These are phyloP conservation scores for Catalaphyllia jardinei DNA, from an alignment of 64 coral and sea anemone species.

Conservation along the genomic window DNA sequence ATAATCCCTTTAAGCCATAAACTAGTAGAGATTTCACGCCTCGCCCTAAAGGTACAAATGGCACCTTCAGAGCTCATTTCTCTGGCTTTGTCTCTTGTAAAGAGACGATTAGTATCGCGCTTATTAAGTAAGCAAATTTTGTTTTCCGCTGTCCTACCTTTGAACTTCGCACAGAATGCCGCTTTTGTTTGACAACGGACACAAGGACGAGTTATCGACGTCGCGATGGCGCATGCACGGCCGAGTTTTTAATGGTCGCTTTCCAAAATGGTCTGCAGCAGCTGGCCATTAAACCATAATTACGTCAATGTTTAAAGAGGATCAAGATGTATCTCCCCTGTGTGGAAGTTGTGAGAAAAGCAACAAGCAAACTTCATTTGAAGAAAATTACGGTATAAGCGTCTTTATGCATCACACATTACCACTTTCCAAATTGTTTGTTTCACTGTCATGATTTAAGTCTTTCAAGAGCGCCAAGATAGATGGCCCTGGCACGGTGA, in stretches of 20 bases:
- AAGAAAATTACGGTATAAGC: no score
- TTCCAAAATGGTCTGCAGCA: neutral
- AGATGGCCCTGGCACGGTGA: no score
- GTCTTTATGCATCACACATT: no score
- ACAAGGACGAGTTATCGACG: neutral
- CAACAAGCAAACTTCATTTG: no score
- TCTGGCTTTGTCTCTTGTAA: neutral
- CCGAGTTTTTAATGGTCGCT: neutral
- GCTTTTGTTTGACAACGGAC: slow-evolving; percentile 11
- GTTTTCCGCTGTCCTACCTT: slow-evolving; percentile 9
- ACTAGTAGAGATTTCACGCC: neutral
- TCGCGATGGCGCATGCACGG: neutral
- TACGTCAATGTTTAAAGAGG: neutral
- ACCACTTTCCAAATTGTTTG: no score
- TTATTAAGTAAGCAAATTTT: slow-evolving; percentile 4
- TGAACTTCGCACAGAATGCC: neutral
- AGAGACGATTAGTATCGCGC: slow-evolving; percentile 9
- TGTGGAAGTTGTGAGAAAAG: no score
- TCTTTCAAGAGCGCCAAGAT: no score
- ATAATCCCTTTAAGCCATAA: no score
- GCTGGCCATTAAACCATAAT: neutral
- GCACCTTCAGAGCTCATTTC: neutral
- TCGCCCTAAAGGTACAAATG: neutral
- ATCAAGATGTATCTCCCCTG: neutral
- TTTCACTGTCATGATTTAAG: no score